A percentile compares a stretch with the other conserved stretches of the same genome.
These are phyloP conservation scores for Erebia palarica DNA, from an alignment of 2,888 invertebrate genomes.

Conservation along the genomic window DNA sequence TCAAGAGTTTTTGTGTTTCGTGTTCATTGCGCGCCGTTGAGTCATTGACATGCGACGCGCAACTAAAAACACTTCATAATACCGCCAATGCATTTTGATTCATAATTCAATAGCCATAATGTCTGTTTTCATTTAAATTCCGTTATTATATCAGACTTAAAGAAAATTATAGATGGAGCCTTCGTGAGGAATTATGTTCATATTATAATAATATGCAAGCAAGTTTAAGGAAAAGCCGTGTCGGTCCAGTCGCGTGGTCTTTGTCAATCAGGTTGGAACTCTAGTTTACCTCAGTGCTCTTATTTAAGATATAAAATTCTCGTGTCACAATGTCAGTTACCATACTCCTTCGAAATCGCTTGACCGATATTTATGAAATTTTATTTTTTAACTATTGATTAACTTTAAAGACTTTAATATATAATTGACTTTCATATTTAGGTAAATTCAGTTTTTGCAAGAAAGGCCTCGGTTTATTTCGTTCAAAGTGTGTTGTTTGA, in stretches of 20 bases:
- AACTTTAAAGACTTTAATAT: too few species aligned
- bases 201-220: not conserved
- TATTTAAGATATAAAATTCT: too few species aligned
- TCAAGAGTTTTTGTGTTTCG: constrained; percentile 38
- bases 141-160: not conserved
- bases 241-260: not conserved
- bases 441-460: too few species aligned
- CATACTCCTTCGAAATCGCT: too few species aligned
- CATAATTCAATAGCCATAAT: constrained; percentile 23
- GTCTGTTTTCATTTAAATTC: constrained; percentile 33
- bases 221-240: not conserved
- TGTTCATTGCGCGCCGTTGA: constrained; percentile 46
- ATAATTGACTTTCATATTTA: too few species aligned
- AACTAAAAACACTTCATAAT: constrained; percentile 42
- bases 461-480: not conserved
- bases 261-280: too few species aligned
- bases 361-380: too few species aligned
- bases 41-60: constrained; percentile 52
- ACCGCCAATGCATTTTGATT: constrained; percentile 37
- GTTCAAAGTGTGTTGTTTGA: not conserved
- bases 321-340: too few species aligned
- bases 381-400: too few species aligned
- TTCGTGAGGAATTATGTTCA: not conserved
- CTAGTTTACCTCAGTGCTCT: too few species aligned
- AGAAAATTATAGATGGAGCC: not conserved